These are phyloP conservation scores for Acanthosepion esculentum DNA, from an alignment of 2,888 invertebrate species.

Conservation along the genomic window DNA sequence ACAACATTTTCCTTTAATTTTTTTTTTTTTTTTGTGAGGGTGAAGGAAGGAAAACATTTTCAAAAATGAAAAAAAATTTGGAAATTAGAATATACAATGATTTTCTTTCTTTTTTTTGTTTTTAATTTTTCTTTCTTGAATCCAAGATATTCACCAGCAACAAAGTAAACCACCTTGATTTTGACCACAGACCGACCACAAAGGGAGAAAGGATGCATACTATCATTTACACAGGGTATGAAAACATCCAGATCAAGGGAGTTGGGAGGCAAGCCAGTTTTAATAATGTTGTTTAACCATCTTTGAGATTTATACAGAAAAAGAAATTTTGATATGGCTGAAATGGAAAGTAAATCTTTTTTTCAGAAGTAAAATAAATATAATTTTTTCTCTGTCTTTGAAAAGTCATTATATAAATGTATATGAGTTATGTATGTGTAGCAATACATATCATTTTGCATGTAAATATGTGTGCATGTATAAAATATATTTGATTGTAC, in stretches of 20 bases:
- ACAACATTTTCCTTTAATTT: neutral
- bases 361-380: neutral
- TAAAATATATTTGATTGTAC: too few species aligned
- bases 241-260: neutral
- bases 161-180: neutral
- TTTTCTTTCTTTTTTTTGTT: neutral
- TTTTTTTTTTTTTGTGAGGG: too few species aligned
- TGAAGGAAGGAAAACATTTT: neutral
- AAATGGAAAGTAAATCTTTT: neutral
- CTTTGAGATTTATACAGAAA: neutral
- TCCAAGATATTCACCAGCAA: neutral
- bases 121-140: neutral
- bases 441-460: too few species aligned
- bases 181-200: neutral
- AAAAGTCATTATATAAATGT: too few species aligned
- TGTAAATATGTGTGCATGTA: too few species aligned
- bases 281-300: neutral
- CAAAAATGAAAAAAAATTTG: neutral
- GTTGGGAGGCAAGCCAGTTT: neutral
- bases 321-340: neutral
- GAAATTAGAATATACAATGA: constrained; percentile 11
- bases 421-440: too few species aligned
- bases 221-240: neutral
- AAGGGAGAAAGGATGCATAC: neutral
- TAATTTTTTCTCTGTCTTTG: too few species aligned